Conservation (phyloP, 92 coral and sea anemone species). For the Paragorgia papillata region DNA sequence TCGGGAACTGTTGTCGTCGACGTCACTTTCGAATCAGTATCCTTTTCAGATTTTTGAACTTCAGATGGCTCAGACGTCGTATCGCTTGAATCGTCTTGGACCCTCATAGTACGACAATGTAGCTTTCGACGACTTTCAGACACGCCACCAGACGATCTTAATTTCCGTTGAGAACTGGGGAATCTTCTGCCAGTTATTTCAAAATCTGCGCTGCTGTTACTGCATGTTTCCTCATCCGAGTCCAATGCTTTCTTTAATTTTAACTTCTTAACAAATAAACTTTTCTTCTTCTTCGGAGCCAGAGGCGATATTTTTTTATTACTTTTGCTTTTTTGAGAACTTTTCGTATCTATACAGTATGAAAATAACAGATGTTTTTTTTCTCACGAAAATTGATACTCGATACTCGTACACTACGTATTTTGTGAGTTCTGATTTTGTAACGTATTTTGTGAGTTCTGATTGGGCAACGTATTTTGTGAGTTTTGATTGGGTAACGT, state of each 20-base stretch:
- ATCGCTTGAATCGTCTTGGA: background rate
- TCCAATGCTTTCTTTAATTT: too few relatives aligned
- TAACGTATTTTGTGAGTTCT: too few relatives aligned
- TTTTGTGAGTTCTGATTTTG: too few relatives aligned
- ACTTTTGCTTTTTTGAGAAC: background rate
- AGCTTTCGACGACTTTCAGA: background rate
- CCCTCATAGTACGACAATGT: background rate
- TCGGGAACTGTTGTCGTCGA: constrained; percentile 8
- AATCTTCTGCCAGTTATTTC: background rate
- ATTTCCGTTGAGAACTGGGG: background rate
- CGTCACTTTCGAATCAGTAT: background rate
- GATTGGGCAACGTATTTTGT: too few relatives aligned
- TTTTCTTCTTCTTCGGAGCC: background rate
- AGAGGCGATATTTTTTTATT: background rate
- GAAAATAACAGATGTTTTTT: too few relatives aligned
- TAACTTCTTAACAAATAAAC: background rate
- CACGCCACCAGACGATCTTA: background rate
- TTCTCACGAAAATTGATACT: too few relatives aligned
- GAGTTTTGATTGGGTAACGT: too few relatives aligned
- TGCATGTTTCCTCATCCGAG: constrained; percentile 17
- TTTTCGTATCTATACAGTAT: background rate
- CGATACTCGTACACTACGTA: too few relatives aligned
- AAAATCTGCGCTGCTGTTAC: constrained; percentile 29
- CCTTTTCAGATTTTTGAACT: background rate
- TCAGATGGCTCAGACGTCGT: background rate